Evolutionary conservation across 2,888 invertebrate species (phyloP), one percentile per base, ranked within the genome.

Genomic region (Tipula lateralis): DNA sequence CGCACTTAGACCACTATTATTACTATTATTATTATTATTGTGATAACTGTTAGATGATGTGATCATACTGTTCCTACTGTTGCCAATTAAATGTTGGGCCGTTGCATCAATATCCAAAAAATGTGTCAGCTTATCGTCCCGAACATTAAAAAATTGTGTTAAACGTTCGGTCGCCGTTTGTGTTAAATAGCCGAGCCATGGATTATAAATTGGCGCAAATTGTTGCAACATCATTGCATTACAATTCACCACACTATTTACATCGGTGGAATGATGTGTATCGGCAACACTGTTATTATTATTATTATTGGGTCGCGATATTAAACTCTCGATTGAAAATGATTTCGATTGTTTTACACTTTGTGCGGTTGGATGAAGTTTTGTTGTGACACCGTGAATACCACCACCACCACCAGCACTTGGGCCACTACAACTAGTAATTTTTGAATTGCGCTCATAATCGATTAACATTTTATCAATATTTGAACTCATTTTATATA

Each of bases 311-410:
- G 50, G 30, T n/a, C 44, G 89, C 34, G 90, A 88, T 86, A 90
- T 90, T 85, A 90, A 86, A 86, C 88, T 90, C 87, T 90, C 90
- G 85, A 90, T 90, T 16, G 90, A 90, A 86, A 90, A 90, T n/a
- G 90, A 89, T 85, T 89, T 90, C 4, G 89, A 66, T 66, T 66
- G 66, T 66, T 66, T 66, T 24, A 6, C 66, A 66, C 24, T 66
- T 66, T 66, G 66, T 66, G 66, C 19, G 66, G 19, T 66, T 24
- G 66, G 9, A 24, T 66, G 66, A 9, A 66, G 66, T 66, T 66
- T 66, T 0, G 66, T 66, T 24, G 66, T 66, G 9, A 1, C 24
- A 66, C 66, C 66, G 13, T 24, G n/a, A 44, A 13, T 12, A 39
- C 9, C 39, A 39, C 50, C 50, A 7, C 16, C 66, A 19, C 2